Evolutionary conservation across 2,888 invertebrate species (phyloP), one percentile per base, ranked within the genome.

Genomic region (Troglohyphantes excavatus): DNA sequence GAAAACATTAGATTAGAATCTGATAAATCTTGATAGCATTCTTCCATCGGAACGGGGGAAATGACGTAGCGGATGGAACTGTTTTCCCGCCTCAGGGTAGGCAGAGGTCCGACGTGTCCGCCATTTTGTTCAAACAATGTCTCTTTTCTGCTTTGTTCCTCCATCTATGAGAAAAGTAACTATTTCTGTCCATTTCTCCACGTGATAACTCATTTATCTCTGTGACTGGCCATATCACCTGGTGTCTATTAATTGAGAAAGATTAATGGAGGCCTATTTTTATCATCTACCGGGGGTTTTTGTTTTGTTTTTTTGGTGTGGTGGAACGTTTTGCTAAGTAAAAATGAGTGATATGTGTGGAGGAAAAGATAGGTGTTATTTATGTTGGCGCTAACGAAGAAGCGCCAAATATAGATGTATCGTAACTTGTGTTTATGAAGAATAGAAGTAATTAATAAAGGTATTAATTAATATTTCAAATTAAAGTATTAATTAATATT

Each of bases 1-100:
- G 83, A 83, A 83, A 83, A 83, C 83, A 83, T 83, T 83, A 61
- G 83, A 83, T 83, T 83, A 65, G 83, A 83, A 73, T 83, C 83
- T 83, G 83, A 83, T 83, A 83, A 73, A 83, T 73, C 83, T 63
- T 65, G 72, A 83, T 83, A 65, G 83, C 73, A 53, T 53, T 68
- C 63, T 68, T 29, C 68, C 63, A 83, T 73, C 63, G 46, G 63
- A 73, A 19, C 43, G 63, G 73, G 26, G 65, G 67, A 86, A 86
- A 86, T 86, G 78, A 68, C 78, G 59, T 67, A 67, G 19, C 53
- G 59, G 68, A 86, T 86, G 67, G 61, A 86, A 43, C 26, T 68
- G 29, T 86, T 86, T 86, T 65, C 78, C 76, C 68, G 78, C 46
- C 85, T 39, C 39, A 19, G 29, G 61, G 85, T n/a, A 23, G 78